Evolutionary conservation across 2,888 invertebrate species (phyloP), one percentile per base, ranked within the genome.

Genomic region (Calameuta idolon): DNA sequence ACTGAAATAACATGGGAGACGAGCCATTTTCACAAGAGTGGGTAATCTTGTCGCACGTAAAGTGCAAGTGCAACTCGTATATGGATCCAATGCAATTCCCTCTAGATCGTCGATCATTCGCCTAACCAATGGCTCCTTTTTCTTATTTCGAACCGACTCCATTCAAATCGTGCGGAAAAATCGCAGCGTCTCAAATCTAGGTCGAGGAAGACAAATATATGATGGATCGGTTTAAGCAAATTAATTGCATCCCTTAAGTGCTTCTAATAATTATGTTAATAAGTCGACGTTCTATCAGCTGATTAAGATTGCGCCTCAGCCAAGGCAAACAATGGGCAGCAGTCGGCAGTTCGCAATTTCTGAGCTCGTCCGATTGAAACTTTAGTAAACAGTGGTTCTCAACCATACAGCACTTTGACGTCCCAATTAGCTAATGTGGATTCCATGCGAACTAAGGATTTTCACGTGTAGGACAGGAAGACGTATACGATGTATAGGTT

Each of bases 391-490:
- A 79, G 78, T 78, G 83, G 80, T 81, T 75, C 81, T 81, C 83
- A 82, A 79, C 69, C 77, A 75, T 69, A 9, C 69, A 12, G 73
- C 34, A 69, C 73, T 74, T 76, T 79, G 80, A 81, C 78, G 76
- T 77, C 78, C 78, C 83, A 84, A 85, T 85, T 85, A 85, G 83
- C 81, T 85, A 83, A 84, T 83, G 85, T 79, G 82, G 77, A 80
- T 79, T 76, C 9, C 23, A 77, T 55, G 78, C 75, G 34, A 73
- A 68, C 78, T 68, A 69, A 75, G 33, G 78, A 83, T 55, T 55
- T 55, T 2, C 55, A 23, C 55, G 55, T 55, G 23, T 55, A 79
- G 75, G 69, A 74, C 12, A 75, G 75, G 73, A 23, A 35, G 30
- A 75, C 69, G 34, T 31, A 40, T n/a, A 23, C 3, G 1, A 23